Base-by-base conservation (phyloP, 2,888 invertebrate species). In the Psylliodes chrysocephalus region DNA sequence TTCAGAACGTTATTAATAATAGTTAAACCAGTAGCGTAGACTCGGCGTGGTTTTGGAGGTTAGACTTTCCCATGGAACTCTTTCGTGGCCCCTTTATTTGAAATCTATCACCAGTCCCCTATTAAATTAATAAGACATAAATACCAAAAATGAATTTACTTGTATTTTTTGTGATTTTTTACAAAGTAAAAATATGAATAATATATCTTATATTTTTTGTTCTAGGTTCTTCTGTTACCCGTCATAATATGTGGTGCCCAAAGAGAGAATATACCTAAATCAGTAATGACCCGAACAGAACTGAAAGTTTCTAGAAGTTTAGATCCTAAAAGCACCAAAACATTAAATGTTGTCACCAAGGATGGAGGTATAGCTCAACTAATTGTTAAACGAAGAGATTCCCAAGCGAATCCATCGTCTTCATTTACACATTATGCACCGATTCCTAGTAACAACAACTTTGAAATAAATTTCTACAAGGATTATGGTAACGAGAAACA, bases 301-400 rank as follows among this genome's bases (percentile, higher is more conserved):
- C 83, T 92, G 42, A 91, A 92, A 78, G 91, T 92, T 15, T 89
- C 91, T 1, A 85, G 93, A 66, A 92, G 91, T 77, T 84, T 93
- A 12, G 88, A 91, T 79, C 92, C 93, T 0, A 89, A 90, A 18
- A 88, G 90, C 68, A 92, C 90, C 47, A 90, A 92, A 77, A 91
- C 92, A 30, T 82, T 93, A 40, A 91, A 89, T 75, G 91, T 94
- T 0, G 87, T 90, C 74, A 91, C 92, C 0, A 89, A 89, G 76
- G 87, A 90, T 17, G 94, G 94, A 1, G 90, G 89, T 63, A 83
- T 92, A 18, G 91, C 93, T 0, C 92, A 92, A 72, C 83, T 94
- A 8, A 90, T 92, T 42, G 91, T 92, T 3, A 91, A 91, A 80
- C 87, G 89, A 75, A 85, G 89, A 64, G 89, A 89, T 60, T 82